phyloP scores from a whole-genome alignment of 1,140 invertebrate genomes.

The Bombus turneri region DNA sequence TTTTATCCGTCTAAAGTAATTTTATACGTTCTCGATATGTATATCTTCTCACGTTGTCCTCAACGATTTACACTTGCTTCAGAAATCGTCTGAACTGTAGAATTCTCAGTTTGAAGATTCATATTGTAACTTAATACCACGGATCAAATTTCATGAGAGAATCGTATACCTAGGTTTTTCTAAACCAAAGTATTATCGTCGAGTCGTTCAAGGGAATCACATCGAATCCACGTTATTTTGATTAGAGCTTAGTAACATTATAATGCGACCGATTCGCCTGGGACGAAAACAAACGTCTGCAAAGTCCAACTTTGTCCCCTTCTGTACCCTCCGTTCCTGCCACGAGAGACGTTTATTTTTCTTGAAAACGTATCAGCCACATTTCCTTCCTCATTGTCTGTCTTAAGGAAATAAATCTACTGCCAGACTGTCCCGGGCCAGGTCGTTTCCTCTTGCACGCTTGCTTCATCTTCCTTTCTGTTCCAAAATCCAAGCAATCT shows the following conservation, averaged over 20 bases:
- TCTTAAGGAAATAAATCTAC: conserved; percentile 74
- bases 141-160: too few relatives aligned
- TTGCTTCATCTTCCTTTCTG: conserved; percentile 5
- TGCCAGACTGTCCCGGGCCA: conserved; percentile 41
- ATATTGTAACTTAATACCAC: too few relatives aligned
- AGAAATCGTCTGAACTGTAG: too few relatives aligned
- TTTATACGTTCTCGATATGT: too few relatives aligned
- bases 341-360: conserved; percentile 72
- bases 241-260: conserved; percentile 62
- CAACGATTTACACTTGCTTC: too few relatives aligned
- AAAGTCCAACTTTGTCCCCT: conserved; percentile 52
- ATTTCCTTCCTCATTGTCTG: conserved; percentile 76
- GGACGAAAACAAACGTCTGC: conserved; percentile 63
- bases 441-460: conserved; percentile 33
- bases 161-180: not conserved
- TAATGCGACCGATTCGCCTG: conserved; percentile 57
- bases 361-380: conserved; percentile 75
- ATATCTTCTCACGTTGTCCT: too few relatives aligned
- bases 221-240: conserved; percentile 40
- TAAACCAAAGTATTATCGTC: not conserved
- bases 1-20: too few relatives aligned
- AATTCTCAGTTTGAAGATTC: too few relatives aligned
- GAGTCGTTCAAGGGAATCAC: not conserved
- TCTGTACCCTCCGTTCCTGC: conserved; percentile 15
- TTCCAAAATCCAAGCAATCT: not conserved